Conservation (phyloP, 2,797 vertebrate species). For the Lepilemur ruficaudatus region DNA sequence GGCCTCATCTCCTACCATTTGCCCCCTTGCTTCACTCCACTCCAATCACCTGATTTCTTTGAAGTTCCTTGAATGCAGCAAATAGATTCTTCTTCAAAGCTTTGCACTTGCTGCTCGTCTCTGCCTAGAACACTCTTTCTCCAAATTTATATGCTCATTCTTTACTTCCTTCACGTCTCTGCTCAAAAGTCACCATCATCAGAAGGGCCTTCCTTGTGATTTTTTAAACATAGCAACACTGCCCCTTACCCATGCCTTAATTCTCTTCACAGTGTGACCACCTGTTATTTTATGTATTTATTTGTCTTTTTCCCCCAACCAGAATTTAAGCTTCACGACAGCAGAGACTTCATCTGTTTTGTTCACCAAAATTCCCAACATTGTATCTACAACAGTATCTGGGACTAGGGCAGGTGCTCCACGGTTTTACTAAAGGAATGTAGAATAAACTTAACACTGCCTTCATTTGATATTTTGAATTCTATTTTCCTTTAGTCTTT, state of each 20-base stretch:
- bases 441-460: not conserved
- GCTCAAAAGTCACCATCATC: not conserved
- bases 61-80: not conserved
- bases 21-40: not conserved
- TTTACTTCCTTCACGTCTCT: not conserved
- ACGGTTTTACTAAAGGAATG: not conserved
- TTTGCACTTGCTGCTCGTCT: not conserved
- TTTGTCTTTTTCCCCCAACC: not conserved
- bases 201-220: not conserved
- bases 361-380: not conserved
- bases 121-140: not conserved
- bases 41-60: not conserved
- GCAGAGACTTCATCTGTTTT: not conserved
- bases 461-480: not conserved
- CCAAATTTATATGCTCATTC: not conserved
- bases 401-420: not conserved
- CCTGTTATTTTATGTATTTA: not conserved
- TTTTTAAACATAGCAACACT: not conserved
- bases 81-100: not conserved
- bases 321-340: not conserved
- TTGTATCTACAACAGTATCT: not conserved
- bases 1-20: not conserved
- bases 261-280: not conserved
- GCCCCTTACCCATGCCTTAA: not conserved
- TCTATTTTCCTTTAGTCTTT: not conserved